phyloP scores from a whole-genome alignment of 2,888 invertebrate species.

The Mythimna loreyi region DNA sequence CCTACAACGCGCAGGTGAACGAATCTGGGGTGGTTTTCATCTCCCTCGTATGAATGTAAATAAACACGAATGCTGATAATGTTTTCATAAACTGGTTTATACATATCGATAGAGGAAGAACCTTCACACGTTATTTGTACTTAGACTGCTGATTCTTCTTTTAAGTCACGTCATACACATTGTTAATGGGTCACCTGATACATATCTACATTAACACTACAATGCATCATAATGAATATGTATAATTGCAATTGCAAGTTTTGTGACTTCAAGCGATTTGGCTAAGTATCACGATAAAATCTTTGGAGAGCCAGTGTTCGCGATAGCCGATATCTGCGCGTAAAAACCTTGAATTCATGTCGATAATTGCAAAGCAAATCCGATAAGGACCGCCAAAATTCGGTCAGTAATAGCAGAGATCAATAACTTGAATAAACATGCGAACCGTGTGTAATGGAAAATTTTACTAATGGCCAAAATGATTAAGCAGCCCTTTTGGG shows the following conservation, averaged over 20 bases:
- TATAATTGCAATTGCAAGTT: constrained; percentile 14
- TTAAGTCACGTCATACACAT: constrained; percentile 29
- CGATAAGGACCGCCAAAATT: constrained; percentile 47
- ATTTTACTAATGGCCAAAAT: constrained; percentile 63
- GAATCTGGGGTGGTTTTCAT: constrained; percentile 67
- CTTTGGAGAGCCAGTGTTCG: constrained; percentile 23
- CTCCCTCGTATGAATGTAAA: constrained; percentile 50
- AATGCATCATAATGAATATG: constrained; percentile 10
- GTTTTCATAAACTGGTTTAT: constrained; percentile 39
- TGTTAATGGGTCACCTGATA: constrained; percentile 25
- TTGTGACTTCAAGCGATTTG: constrained; percentile 1
- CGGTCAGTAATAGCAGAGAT: constrained; percentile 40
- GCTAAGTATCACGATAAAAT: constrained; percentile 8
- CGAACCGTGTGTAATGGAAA: constrained; percentile 53
- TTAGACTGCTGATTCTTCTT: constrained; percentile 35
- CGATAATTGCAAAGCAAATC: constrained; percentile 38
- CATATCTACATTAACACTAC: constrained; percentile 2
- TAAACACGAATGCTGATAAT: constrained; percentile 46
- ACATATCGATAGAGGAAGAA: constrained; percentile 51
- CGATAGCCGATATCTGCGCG: constrained; percentile 36
- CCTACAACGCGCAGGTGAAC: constrained; percentile 69
- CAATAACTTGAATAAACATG: constrained; percentile 37
- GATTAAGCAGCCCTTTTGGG: constrained; percentile 56
- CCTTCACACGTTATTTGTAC: constrained; percentile 46
- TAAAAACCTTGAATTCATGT: constrained; percentile 41